Evolutionary conservation across 2,888 invertebrate species (phyloP), one percentile per base, ranked within the genome.

Genomic region (Caenorhabditis virilis): DNA sequence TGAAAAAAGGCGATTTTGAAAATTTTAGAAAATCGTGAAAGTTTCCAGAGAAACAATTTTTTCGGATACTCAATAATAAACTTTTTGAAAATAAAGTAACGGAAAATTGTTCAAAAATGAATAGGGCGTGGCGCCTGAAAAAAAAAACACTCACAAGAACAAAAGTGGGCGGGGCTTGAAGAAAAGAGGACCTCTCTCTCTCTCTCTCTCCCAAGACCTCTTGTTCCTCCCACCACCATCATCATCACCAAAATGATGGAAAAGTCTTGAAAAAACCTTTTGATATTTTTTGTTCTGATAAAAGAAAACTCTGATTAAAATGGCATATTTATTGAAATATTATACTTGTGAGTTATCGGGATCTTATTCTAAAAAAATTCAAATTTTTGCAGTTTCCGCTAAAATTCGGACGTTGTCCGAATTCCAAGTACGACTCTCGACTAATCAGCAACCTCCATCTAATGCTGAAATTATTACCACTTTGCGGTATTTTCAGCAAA

Each of bases 351-450:
- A 72, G 69, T 70, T 35, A 38, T 42, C 42, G 15, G 13, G 13
- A 16, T 38, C 4, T 4, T 38, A 6, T 33, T 7, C 15, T 26
- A 6, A 33, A 54, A 38, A 39, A 27, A 26, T 13, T 15, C 1
- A 16, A 15, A 1, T 27, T 30, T 38, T 72, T 85, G 69, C 87
- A 97, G 95, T 97, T 88, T 93, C 95, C 83, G 92, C 95, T 78
- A 98, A 98, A 88, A 91, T 98, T 84, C 90, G 94, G 83, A 94
- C 91, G 85, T 89, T 98, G 76, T 92, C 94, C 86, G 98, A 98
- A 86, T 94, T 91, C 86, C 93, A 97, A 86, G 88, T 91, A 83
- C 89, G 95, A 74, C 94, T 97, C 64, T 88, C 91, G 77, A 71
- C 69, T 47, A 76, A 72, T 36, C 80, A 80, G 47, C 83, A 83